A percentile compares a stretch with the other conserved stretches of the same genome.
phyloP scores from a whole-genome alignment of 2,113 vertebrate genomes.

The Cavia aperea region DNA sequence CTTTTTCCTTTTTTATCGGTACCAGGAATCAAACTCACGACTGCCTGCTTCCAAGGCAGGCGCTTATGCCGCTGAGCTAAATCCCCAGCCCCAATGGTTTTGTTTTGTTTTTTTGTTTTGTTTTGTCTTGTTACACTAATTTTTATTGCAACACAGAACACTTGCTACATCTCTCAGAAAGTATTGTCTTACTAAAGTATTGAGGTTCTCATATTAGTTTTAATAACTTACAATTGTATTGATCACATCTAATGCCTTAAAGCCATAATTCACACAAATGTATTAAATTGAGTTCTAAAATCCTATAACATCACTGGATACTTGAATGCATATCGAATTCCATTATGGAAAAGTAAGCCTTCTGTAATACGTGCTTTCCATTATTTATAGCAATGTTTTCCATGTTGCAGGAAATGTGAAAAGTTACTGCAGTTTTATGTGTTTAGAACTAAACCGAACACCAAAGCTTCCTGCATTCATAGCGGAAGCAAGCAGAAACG shows the following conservation, averaged over 20 bases:
- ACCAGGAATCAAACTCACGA: too few relatives aligned
- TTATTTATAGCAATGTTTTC: not conserved
- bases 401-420: not conserved
- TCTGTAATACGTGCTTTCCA: not conserved
- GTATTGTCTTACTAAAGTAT: not conserved
- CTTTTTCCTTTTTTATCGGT: too few relatives aligned
- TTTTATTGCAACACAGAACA: not conserved
- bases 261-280: not conserved
- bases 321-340: not conserved
- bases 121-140: not conserved
- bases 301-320: not conserved
- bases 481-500: fast-evolving
- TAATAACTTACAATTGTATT: not conserved
- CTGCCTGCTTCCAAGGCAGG: too few relatives aligned
- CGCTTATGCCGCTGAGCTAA: too few relatives aligned
- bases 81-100: too few relatives aligned
- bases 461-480: not conserved
- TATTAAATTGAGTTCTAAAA: not conserved
- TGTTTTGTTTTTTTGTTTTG: too few relatives aligned
- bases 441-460: not conserved
- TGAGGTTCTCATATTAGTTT: not conserved
- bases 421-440: not conserved
- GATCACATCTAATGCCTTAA: not conserved
- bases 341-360: not conserved
- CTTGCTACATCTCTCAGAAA: not conserved